phyloP scores from a whole-genome alignment of 1,140 invertebrate species.

The Mycetomoellerius zeteki region DNA sequence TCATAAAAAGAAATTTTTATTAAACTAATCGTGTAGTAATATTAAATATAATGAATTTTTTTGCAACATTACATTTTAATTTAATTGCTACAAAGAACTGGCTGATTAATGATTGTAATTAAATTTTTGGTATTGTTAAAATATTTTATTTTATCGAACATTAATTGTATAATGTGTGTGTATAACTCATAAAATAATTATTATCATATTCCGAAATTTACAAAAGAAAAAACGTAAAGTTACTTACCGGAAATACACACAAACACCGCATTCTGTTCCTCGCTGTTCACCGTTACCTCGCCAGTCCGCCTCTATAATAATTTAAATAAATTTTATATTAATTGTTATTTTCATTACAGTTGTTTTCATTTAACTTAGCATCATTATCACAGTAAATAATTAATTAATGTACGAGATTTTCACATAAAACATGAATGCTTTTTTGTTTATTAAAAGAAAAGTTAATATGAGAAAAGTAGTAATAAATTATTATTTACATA shows the following conservation, averaged over 20 bases:
- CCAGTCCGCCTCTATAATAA: constrained; percentile 78
- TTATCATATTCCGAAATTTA: not conserved
- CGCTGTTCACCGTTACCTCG: constrained; percentile 77
- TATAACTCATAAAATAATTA: constrained; percentile 9
- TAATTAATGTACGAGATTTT: not conserved
- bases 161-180: not conserved
- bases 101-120: not conserved
- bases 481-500: too few species aligned
- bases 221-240: not conserved
- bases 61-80: not conserved
- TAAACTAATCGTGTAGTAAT: not conserved
- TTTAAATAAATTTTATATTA: constrained; percentile 51
- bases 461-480: too few species aligned
- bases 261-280: constrained; percentile 77
- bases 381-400: not conserved
- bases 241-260: constrained; percentile 80
- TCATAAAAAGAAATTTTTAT: not conserved
- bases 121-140: not conserved
- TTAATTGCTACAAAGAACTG: not conserved
- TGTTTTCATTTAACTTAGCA: not conserved
- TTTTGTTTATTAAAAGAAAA: too few species aligned
- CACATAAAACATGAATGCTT: not conserved
- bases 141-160: not conserved
- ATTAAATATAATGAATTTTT: not conserved
- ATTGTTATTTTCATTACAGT: not conserved